Evolutionary conservation across 2,888 invertebrate genomes (phyloP), one percentile per base, ranked within the genome.

Genomic region (Agonopterix alstromeriana): DNA sequence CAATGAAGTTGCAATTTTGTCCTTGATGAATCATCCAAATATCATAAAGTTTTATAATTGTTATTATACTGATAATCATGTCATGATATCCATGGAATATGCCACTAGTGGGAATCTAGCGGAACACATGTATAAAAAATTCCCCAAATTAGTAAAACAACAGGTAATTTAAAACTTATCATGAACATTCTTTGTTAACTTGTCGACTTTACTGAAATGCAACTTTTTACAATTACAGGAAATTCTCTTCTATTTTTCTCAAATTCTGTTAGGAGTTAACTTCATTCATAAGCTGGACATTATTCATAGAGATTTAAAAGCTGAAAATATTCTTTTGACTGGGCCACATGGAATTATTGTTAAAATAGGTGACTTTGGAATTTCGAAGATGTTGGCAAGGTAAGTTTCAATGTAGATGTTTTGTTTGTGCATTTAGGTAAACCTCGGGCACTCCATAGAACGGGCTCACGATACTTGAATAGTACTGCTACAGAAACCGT

Each of bases 361-460:
- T 1, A 95, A 96, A 82, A 94, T 96, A 57, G 94, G 95, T 0
- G 96, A 96, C 70, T 96, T 96, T 77, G 96, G 96, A 14, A 94
- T 96, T 57, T 95, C 95, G 0, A 95, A 94, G 86, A 90, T 92
- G 66, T 77, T 94, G 48, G 78, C 85, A 45, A 93, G 92, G 92
- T 92, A 72, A 58, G 54, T 52, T 9, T n/a, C 38, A 38, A 38
- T n/a, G 4, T 1, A 5, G 27, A 27, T 27, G 5, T 17, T 27
- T 27, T 27, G 27, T 27, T 27, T 27, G 5, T 27, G 27, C 27
- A 27, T 27, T 27, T 27, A 27, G 5, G 27, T 27, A 27, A 1
- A 27, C 27, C 27, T 27, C 27, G 27, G 5, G 27, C 27, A 5
- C 27, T 27, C 27, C 27, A 27, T 7, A 27, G 27, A 27, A 27